phyloP scores from a whole-genome alignment of 2,888 invertebrate species.

The Tenthredo livida region DNA sequence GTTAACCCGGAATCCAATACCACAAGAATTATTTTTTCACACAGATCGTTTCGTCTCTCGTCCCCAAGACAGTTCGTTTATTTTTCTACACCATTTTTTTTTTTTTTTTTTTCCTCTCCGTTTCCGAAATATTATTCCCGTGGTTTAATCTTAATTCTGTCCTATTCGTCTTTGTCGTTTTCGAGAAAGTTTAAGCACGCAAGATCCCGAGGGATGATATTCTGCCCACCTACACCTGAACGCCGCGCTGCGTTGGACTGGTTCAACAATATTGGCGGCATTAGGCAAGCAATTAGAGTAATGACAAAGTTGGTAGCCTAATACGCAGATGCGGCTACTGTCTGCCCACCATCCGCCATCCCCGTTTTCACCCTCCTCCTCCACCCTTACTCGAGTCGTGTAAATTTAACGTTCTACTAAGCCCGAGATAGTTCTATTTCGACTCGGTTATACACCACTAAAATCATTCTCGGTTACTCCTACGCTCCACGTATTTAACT shows the following conservation, averaged over 20 bases:
- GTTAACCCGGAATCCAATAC: background rate
- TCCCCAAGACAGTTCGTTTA: background rate
- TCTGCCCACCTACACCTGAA: background rate
- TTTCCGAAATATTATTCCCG: no score
- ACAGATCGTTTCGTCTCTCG: background rate
- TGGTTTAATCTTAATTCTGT: background rate
- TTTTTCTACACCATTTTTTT: background rate
- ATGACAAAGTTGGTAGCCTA: conserved; percentile 68
- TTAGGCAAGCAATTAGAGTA: conserved; percentile 68
- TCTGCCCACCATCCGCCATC: conserved; percentile 16
- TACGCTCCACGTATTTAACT: conserved; percentile 7
- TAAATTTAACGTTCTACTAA: conserved; percentile 53
- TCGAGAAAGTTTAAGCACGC: background rate
- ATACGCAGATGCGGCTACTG: conserved; percentile 60
- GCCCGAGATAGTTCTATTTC: conserved; percentile 35
- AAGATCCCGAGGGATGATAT: conserved; percentile 34
- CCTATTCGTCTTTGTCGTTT: background rate
- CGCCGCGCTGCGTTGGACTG: conserved; percentile 7
- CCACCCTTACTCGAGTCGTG: background rate
- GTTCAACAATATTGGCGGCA: conserved; percentile 48
- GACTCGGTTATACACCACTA: conserved; percentile 36
- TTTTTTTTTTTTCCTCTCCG: no score
- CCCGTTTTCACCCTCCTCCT: background rate
- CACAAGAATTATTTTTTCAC: background rate
- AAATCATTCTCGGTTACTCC: conserved; percentile 43